Base-by-base conservation (phyloP, 1,140 invertebrate genomes). In the Zaprionus camerounensis region DNA sequence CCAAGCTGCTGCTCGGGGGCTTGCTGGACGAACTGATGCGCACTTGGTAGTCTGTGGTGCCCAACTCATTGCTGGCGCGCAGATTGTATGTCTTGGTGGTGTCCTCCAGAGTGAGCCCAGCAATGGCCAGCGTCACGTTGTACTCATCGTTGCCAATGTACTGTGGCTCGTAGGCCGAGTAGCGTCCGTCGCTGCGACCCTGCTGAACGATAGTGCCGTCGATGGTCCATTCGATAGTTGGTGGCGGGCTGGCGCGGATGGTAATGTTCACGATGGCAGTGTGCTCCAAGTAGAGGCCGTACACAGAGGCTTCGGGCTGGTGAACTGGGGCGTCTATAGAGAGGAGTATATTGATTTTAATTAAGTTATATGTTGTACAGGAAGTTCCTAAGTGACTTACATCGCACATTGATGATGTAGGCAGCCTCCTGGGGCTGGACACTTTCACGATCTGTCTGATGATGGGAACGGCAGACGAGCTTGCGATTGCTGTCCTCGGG, bases 21-120 rank as follows among this genome's bases (percentile, higher is more conserved):
- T 71, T 87, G 72, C 82, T 86, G 15, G 92, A 91, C 41, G 92
- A 92, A 73, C 96, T 96, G 75, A 97, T 95, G 49, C 94, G 88
- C 49, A 97, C 94, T 13, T 83, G 88, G 81, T 96, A 96, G 57
- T 94, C 94, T 64, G 94, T 93, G 36, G 93, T 81, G 44, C 96
- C 96, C 67, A 95, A 93, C 12, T 94, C 94, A 82, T 97, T 97
- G 76, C 93, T 92, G 2, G 96, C 96, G 36, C 93, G 93, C 70
- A 97, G 93, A 77, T 94, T 92, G 91, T 96, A 97, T 1, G 94
- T 94, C 56, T 95, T 94, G 31, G 96, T 96, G 1, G 96, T 96
- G 78, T 97, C 96, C 66, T 96, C 95, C 74, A 96, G 96, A n/a
- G 95, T 94, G 38, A 97, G 94, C 20, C 93, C 94, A 9, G 94